Evolutionary conservation across 2,113 vertebrate genomes (phyloP).

Genomic region (Morone saxatilis): DNA sequence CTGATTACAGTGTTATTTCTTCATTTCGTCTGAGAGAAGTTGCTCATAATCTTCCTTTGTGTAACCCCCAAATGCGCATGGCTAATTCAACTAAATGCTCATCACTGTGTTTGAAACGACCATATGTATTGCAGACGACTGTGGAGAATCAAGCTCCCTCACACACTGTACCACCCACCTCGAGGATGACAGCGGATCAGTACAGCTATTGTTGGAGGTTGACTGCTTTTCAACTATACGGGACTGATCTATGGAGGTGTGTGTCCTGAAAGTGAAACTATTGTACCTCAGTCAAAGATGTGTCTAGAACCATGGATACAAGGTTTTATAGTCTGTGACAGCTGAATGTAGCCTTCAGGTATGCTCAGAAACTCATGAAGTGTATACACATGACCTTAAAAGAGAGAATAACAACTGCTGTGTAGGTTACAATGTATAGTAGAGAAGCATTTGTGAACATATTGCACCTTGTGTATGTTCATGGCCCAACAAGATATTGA

Average conservation of each 20-base stretch:
- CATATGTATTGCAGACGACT: slow-evolving; percentile 11
- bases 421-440: neutral
- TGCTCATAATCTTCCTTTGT: slow-evolving; percentile 48
- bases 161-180: slow-evolving; percentile 18
- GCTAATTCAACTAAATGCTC: slow-evolving; percentile 45
- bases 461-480: neutral
- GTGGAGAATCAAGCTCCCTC: slow-evolving; percentile 8
- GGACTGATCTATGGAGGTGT: slow-evolving; percentile 27
- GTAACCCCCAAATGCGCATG: slow-evolving; percentile 18
- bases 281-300: slow-evolving; percentile 19
- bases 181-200: slow-evolving; percentile 30
- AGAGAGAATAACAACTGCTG: slow-evolving; percentile 1
- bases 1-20: slow-evolving; percentile 65
- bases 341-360: slow-evolving; percentile 23
- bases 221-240: slow-evolving; percentile 40
- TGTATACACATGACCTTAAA: neutral
- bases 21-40: slow-evolving; percentile 60
- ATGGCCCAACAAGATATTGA: neutral
- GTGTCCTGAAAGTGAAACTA: slow-evolving; percentile 15
- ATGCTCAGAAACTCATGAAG: neutral
- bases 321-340: slow-evolving; percentile 25
- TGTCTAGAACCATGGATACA: slow-evolving; percentile 26
- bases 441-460: neutral
- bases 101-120: slow-evolving; percentile 6
- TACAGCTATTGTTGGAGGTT: slow-evolving; percentile 21